Percentiles rank a stretch among this genome's conserved stretches.
Conservation (phyloP, 2,888 invertebrate genomes). For the Cordilura impudica region DNA sequence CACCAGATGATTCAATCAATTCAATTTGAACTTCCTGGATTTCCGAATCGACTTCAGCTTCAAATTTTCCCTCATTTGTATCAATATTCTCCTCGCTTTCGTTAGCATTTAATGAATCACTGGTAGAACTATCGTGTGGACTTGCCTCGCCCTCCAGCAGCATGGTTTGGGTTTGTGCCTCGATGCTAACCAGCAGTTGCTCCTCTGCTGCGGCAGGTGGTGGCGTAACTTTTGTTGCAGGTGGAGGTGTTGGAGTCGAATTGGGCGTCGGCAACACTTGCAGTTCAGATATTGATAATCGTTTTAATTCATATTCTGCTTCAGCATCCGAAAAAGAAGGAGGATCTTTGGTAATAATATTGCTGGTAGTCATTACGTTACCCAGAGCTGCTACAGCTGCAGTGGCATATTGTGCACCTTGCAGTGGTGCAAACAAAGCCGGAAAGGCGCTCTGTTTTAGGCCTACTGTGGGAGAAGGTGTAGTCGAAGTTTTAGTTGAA, state of each 20-base stretch:
- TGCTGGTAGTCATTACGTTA: slow-evolving; percentile 47
- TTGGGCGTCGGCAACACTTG: slow-evolving; percentile 59
- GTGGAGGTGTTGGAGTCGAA: slow-evolving; percentile 67
- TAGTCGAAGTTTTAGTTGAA: slow-evolving; percentile 64
- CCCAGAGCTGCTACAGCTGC: slow-evolving; percentile 45
- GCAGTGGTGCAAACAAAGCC: slow-evolving; percentile 62
- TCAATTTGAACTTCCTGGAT: slow-evolving; percentile 73
- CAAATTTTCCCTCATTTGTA: slow-evolving; percentile 41
- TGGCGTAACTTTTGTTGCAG: slow-evolving; percentile 65
- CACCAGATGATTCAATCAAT: slow-evolving; percentile 67
- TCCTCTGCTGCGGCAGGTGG: slow-evolving; percentile 56
- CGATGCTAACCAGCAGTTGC: slow-evolving; percentile 31
- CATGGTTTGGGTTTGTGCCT: slow-evolving; percentile 34
- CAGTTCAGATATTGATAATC: slow-evolving; percentile 62
- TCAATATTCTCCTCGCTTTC: slow-evolving; percentile 23
- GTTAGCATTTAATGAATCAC: slow-evolving; percentile 37
- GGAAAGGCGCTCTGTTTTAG: slow-evolving; percentile 57
- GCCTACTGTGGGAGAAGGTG: slow-evolving; percentile 69
- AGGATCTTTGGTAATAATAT: slow-evolving; percentile 66
- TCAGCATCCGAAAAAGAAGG: slow-evolving; percentile 66
- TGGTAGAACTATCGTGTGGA: slow-evolving; percentile 52
- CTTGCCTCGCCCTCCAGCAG: slow-evolving; percentile 20
- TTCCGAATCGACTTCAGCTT: slow-evolving; percentile 61
- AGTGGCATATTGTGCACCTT: slow-evolving; percentile 55
- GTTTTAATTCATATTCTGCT: slow-evolving; percentile 65